phyloP scores from a whole-genome alignment of 1,140 invertebrate species.

The Gyrodactylus bullatarudis region DNA sequence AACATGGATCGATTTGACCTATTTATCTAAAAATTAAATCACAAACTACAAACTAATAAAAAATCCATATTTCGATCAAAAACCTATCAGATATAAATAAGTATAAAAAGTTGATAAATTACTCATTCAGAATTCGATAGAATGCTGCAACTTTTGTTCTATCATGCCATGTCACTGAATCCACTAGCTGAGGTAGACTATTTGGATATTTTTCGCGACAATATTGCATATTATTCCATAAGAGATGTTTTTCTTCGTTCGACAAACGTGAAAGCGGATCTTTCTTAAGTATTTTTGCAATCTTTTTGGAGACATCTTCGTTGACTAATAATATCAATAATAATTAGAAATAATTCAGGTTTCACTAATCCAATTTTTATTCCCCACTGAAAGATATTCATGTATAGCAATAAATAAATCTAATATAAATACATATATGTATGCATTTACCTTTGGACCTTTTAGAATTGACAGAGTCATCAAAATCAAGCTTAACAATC shows the following conservation, averaged over 20 bases:
- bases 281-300: slow-evolving; percentile 25
- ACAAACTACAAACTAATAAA: no score
- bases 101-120: slow-evolving; percentile 6
- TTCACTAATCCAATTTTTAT: no score
- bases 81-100: slow-evolving; percentile 6
- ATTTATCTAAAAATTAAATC: no score
- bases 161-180: slow-evolving; percentile 6
- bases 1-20: no score
- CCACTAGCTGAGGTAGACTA: neutral
- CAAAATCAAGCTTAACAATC: slow-evolving; percentile 1
- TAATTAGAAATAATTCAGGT: neutral
- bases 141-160: neutral
- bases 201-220: neutral
- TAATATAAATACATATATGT: no score
- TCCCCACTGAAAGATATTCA: no score
- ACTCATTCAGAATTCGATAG: slow-evolving; percentile 10
- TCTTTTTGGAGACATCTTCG: slow-evolving; percentile 11
- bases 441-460: no score
- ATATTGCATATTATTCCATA: slow-evolving; percentile 30
- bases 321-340: neutral
- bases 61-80: no score
- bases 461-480: slow-evolving; percentile 6
- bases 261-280: slow-evolving; percentile 56
- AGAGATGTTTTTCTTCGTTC: slow-evolving; percentile 48
- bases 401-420: no score